Base-by-base conservation (phyloP, 1,140 invertebrate species). In the Sesamia nonagrioides region DNA sequence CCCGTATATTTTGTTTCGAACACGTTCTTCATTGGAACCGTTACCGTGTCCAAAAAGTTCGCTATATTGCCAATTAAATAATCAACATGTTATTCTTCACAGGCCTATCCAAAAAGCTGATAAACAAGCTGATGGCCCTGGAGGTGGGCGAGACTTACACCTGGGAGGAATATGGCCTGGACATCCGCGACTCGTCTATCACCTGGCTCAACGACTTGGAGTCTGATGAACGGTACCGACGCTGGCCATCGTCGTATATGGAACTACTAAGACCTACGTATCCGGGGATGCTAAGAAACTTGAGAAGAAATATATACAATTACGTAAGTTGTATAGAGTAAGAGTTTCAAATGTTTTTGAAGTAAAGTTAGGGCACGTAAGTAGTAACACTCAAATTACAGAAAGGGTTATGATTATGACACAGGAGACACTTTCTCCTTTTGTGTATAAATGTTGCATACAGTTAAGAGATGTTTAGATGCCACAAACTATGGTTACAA, bases 121-220 rank as follows among this genome's bases (percentile, higher is more conserved):
- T 96, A 79, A 93, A 94, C 61, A 94, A 78, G 4, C 82, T 99
- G 2, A 92, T 99, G 42, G 96, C 97, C 0, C 88, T 99, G 68
- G 98, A 99, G 93, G 95, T 99, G 66, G 96, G 92, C 50, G 91
- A 95, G 76, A 81, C 88, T 84, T 86, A 95, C 86, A 84, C 95
- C 13, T 91, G 95, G 87, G 96, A 97, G 80, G 97, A 98, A 79
- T 99, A 99, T 95, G 98, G 98, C 0, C 96, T 99, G 52, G 98
- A 99, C 91, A 98, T 99, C 56, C 96, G 98, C 81, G 99, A 99
- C 93, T 97, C 98, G 0, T 97, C 98, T 0, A 97, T 99, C 77
- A 96, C 97, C 88, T 99, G 98, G 97, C 95, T 99, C 5, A 99
- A 99, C 92, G 98, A 99, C 93, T 97, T 99, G 61, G 99, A 99